phyloP scores from a whole-genome alignment of 2,888 invertebrate genomes.

The Notocelia uddmanniana region DNA sequence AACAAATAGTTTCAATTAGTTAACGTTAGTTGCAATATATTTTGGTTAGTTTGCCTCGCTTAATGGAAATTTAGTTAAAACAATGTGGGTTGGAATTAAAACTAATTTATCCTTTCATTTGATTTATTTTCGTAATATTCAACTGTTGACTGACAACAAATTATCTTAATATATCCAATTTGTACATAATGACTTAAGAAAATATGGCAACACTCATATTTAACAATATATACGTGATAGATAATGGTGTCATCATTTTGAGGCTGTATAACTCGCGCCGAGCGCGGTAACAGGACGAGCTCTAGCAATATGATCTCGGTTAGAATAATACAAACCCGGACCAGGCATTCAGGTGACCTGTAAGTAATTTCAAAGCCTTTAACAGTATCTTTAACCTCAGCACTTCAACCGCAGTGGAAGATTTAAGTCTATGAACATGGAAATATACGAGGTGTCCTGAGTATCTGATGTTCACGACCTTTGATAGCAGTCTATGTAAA shows the following conservation, averaged over 20 bases:
- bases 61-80: not conserved
- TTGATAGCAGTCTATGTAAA: constrained; percentile 26
- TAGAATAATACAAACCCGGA: constrained; percentile 50
- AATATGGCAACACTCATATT: constrained; percentile 86
- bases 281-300: constrained; percentile 18
- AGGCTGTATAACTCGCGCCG: constrained; percentile 46
- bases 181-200: constrained; percentile 86
- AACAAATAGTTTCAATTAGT: not conserved
- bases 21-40: not conserved
- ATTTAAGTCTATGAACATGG: not conserved
- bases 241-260: constrained; percentile 58
- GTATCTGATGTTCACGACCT: constrained; percentile 12
- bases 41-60: not conserved
- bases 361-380: not conserved
- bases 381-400: not conserved
- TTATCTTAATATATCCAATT: constrained; percentile 85
- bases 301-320: constrained; percentile 34
- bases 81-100: constrained; percentile 56
- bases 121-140: constrained; percentile 85
- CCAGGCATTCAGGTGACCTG: constrained; percentile 51
- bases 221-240: constrained; percentile 79
- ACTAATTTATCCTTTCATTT: constrained; percentile 70
- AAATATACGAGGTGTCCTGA: constrained; percentile 1
- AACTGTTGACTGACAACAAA: constrained; percentile 86
- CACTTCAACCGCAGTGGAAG: not conserved